Evolutionary conservation across 37 sponge, comb jelly and placozoan species (phyloP).

Genomic region (Aphrocallistes beatrix): DNA sequence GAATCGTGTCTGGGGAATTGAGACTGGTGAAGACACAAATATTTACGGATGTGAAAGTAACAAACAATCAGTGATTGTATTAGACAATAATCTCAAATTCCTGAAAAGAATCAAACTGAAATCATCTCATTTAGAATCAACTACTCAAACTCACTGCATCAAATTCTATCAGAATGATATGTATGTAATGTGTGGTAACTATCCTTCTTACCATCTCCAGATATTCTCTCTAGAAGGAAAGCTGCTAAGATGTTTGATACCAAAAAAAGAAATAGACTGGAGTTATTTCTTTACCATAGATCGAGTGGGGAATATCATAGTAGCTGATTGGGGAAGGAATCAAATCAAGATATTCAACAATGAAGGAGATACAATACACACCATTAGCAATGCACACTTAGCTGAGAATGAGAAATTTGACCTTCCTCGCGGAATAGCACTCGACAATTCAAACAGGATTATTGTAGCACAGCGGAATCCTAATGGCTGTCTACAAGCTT

Average conservation of each 20-base stretch:
- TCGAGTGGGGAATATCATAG: background rate
- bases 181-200: background rate
- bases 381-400: background rate
- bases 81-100: slow-evolving; percentile 10
- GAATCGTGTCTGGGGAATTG: background rate
- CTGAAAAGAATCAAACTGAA: slow-evolving; percentile 6
- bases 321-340: background rate
- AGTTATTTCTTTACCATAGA: background rate
- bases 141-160: background rate
- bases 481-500: background rate
- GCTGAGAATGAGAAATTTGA: background rate
- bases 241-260: slow-evolving; percentile 1
- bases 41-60: background rate
- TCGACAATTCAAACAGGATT: background rate
- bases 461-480: background rate
- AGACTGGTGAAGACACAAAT: background rate
- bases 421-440: background rate
- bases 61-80: background rate
- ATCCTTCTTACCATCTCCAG: background rate
- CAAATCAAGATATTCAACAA: slow-evolving; percentile 5
- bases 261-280: background rate
- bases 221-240: slow-evolving; percentile 13
- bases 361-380: background rate
- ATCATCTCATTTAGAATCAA: background rate
- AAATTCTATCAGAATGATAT: background rate